Conservation (phyloP, 2,888 invertebrate genomes). For the Acronicta aceris region DNA sequence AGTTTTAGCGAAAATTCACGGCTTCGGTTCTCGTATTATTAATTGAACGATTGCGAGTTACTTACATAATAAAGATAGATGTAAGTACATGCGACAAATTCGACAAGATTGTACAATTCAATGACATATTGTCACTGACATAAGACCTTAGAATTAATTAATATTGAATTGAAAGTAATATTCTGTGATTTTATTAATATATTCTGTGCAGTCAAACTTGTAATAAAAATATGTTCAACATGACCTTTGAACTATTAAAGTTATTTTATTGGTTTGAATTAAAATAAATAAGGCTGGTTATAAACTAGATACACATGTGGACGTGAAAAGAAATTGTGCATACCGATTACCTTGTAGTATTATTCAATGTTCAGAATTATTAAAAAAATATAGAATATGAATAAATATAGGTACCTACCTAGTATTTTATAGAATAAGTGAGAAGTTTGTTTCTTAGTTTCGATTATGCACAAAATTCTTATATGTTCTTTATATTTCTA, state of each 20-base stretch:
- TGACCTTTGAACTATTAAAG: slow-evolving; percentile 5
- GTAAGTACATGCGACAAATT: background rate
- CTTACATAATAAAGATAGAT: too few relatives aligned
- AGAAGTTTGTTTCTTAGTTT: too few relatives aligned
- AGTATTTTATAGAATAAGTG: too few relatives aligned
- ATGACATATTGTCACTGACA: slow-evolving; percentile 57
- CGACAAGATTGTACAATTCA: slow-evolving; percentile 37
- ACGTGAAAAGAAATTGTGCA: background rate
- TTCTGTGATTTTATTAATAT: slow-evolving; percentile 25
- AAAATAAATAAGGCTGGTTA: background rate
- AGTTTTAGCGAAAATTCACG: too few relatives aligned
- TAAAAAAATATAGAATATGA: too few relatives aligned
- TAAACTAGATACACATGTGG: background rate
- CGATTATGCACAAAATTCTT: too few relatives aligned
- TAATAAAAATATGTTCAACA: background rate
- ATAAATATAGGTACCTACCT: too few relatives aligned
- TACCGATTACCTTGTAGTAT: too few relatives aligned
- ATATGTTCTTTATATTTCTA: too few relatives aligned
- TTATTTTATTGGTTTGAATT: background rate
- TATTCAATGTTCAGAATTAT: too few relatives aligned
- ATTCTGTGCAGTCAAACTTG: background rate
- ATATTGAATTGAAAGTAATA: slow-evolving; percentile 38
- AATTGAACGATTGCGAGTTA: background rate
- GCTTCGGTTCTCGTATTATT: too few relatives aligned
- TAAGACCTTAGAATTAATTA: slow-evolving; percentile 60